phyloP scores from a whole-genome alignment of 2,888 invertebrate species.

The Strigamia crassipes region DNA sequence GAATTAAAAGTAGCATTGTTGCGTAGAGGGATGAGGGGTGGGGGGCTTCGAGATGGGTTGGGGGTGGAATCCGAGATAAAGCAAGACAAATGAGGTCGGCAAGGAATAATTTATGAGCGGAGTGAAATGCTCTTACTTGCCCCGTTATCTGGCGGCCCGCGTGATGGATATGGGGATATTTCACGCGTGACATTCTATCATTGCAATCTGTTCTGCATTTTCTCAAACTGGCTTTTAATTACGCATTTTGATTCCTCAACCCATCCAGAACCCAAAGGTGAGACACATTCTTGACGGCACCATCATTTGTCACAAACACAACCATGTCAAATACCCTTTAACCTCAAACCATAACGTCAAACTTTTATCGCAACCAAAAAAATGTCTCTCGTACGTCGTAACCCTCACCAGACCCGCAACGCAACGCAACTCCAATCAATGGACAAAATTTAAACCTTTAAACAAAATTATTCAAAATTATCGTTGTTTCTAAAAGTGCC shows the following conservation, averaged over 20 bases:
- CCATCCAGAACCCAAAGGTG: conserved; percentile 13
- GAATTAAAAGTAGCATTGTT: neutral
- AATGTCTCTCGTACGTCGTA: too few species aligned
- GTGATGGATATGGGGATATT: conserved; percentile 48
- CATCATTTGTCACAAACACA: neutral
- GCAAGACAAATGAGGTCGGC: conserved; percentile 45
- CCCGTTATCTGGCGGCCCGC: conserved; percentile 36
- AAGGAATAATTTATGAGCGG: conserved; percentile 43
- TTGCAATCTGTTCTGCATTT: conserved; percentile 48
- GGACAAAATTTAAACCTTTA: too few species aligned
- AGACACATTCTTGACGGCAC: conserved; percentile 21
- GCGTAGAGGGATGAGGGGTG: too few species aligned
- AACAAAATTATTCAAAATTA: too few species aligned
- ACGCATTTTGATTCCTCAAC: conserved; percentile 34
- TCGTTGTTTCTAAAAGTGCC: too few species aligned
- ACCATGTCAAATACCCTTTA: neutral
- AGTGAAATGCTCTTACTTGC: conserved; percentile 46
- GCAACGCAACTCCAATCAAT: too few species aligned
- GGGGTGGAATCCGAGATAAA: conserved; percentile 45
- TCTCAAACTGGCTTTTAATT: conserved; percentile 45
- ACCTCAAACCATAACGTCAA: neutral
- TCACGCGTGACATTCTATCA: conserved; percentile 48
- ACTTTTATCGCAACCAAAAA: neutral
- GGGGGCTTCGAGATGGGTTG: neutral
- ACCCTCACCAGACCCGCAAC: too few species aligned